phyloP scores from a whole-genome alignment of 1,140 invertebrate genomes.

The Philotrypesis tridentata region DNA sequence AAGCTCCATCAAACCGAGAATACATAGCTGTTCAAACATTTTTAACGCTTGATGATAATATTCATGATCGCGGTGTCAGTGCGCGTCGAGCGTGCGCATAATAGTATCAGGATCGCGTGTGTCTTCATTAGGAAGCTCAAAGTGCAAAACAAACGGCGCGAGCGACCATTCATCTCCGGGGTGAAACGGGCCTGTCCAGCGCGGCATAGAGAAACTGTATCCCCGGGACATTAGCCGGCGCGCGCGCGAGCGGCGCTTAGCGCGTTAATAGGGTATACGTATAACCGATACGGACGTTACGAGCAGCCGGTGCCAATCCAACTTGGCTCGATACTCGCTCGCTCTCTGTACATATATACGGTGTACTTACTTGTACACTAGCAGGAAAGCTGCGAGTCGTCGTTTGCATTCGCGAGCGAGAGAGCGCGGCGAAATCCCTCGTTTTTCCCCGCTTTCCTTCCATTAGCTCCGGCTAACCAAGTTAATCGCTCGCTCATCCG shows the following conservation, averaged over 20 bases:
- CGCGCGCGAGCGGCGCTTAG: conserved; percentile 31
- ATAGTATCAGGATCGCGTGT: not conserved
- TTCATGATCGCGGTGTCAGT: not conserved
- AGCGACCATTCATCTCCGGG: not conserved
- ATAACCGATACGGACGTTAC: conserved; percentile 54
- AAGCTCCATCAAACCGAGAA: no score
- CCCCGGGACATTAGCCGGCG: conserved; percentile 7
- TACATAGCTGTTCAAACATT: conserved; percentile 25
- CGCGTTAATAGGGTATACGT: conserved; percentile 51
- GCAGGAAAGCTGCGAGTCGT: not conserved
- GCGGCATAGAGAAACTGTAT: not conserved
- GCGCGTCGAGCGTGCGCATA: not conserved
- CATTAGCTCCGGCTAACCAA: conserved; percentile 42
- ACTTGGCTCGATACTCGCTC: not conserved
- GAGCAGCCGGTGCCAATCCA: not conserved
- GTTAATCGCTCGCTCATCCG: conserved; percentile 38
- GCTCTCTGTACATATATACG: not conserved
- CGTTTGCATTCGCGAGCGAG: conserved; percentile 22
- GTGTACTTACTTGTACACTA: not conserved
- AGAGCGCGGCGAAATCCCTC: conserved; percentile 10
- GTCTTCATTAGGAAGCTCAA: not conserved
- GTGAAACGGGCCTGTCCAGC: not conserved
- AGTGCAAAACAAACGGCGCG: not conserved
- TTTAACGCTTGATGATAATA: conserved; percentile 38
- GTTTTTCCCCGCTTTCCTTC: conserved; percentile 31